A percentile compares a stretch with the other conserved stretches of the same genome.
These are phyloP conservation scores for Bicyclus anynana DNA, from an alignment of 1,140 invertebrate genomes.

Conservation along the genomic window DNA sequence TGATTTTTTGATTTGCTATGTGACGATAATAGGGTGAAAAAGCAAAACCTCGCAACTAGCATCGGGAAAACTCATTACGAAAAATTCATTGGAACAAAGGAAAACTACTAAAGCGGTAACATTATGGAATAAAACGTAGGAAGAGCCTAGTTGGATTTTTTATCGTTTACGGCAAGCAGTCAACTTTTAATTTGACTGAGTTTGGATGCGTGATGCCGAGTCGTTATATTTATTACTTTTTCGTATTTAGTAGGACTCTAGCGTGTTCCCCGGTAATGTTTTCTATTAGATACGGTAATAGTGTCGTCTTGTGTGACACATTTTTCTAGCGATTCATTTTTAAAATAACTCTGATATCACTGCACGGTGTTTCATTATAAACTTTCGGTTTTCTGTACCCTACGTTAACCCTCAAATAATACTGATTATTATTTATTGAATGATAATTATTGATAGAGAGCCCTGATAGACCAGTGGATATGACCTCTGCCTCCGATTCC, in stretches of 20 bases:
- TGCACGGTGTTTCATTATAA: too few species aligned
- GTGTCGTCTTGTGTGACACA: conserved; percentile 10
- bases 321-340: neutral
- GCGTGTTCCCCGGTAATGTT: conserved; percentile 59
- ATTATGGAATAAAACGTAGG: conserved; percentile 56
- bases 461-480: too few species aligned
- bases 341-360: neutral
- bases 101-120: conserved; percentile 30
- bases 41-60: neutral
- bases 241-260: conserved; percentile 57
- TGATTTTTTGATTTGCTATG: too few species aligned
- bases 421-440: too few species aligned
- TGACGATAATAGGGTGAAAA: too few species aligned
- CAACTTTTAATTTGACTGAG: conserved; percentile 73
- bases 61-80: conserved; percentile 9
- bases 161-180: conserved; percentile 65
- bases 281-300: conserved; percentile 46
- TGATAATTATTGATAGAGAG: too few species aligned
- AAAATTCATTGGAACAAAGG: conserved; percentile 24
- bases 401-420: too few species aligned
- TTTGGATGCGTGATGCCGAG: conserved; percentile 64
- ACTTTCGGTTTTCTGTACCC: too few species aligned
- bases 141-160: conserved; percentile 52
- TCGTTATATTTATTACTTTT: conserved; percentile 72
- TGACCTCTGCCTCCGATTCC: too few species aligned